Evolutionary conservation across 2,888 invertebrate genomes (phyloP).

Genomic region (Dryadula phaetusa): DNA sequence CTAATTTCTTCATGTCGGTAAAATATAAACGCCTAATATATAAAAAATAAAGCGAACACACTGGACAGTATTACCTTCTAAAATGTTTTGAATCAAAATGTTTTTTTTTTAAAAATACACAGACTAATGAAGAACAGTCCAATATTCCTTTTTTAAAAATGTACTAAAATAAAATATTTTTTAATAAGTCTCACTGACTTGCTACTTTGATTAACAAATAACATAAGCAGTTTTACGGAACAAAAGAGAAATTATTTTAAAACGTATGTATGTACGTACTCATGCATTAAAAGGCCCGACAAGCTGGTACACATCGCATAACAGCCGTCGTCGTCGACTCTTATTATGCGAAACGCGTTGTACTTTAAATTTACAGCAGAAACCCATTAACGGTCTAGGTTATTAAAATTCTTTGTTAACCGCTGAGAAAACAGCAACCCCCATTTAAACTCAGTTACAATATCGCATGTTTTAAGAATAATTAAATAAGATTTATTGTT

Average conservation of each 20-base stretch:
- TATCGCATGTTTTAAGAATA: constrained; percentile 3
- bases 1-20: too few species aligned
- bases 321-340: constrained; percentile 32
- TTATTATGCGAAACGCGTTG: constrained; percentile 42
- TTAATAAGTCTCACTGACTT: too few species aligned
- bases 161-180: too few species aligned
- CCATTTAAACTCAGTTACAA: neutral
- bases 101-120: too few species aligned
- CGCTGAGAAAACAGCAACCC: constrained; percentile 31
- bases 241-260: neutral
- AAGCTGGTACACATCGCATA: constrained; percentile 25
- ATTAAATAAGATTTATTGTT: neutral
- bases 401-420: constrained; percentile 56
- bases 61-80: too few species aligned
- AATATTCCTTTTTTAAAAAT: too few species aligned
- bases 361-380: constrained; percentile 45
- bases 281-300: constrained; percentile 2
- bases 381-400: constrained; percentile 47
- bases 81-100: too few species aligned
- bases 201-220: too few species aligned
- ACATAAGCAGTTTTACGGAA: neutral
- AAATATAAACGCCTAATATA: too few species aligned
- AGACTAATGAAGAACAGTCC: too few species aligned
- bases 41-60: too few species aligned
- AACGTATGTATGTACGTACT: neutral